Evolutionary conservation across 2,113 vertebrate species (phyloP).

Genomic region (Phyllopteryx taeniolatus): DNA sequence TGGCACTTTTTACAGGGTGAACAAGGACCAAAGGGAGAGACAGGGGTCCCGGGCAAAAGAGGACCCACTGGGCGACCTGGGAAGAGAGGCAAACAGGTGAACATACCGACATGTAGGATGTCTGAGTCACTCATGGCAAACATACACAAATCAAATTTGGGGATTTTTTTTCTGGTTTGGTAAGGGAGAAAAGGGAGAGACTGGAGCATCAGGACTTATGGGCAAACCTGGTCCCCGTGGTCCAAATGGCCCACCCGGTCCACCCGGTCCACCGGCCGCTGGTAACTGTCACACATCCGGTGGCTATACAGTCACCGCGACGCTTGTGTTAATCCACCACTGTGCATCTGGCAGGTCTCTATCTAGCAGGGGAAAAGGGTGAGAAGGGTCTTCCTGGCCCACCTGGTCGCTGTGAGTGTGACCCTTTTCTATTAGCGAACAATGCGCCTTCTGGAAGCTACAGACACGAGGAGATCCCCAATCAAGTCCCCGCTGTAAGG

Average conservation of each 20-base stretch:
- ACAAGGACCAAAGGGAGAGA: conserved; percentile 61
- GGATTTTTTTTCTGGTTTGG: conserved; percentile 37
- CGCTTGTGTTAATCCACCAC: not conserved
- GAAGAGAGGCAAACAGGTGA: conserved; percentile 70
- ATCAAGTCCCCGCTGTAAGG: conserved; percentile 84
- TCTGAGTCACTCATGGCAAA: not conserved
- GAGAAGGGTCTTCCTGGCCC: conserved; percentile 85
- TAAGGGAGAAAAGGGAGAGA: conserved; percentile 84
- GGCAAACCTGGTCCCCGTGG: conserved; percentile 84
- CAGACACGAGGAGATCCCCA: conserved; percentile 65
- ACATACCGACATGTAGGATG: not conserved
- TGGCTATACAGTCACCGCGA: not conserved
- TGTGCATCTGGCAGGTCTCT: conserved; percentile 72
- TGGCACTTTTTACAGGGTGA: conserved; percentile 49
- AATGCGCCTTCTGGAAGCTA: conserved; percentile 77
- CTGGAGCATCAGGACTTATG: conserved; percentile 72
- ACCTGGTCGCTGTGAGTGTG: conserved; percentile 85
- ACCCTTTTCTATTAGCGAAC: conserved; percentile 65
- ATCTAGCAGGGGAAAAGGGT: conserved; percentile 87
- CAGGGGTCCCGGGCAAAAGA: conserved; percentile 60
- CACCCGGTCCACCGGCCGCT: conserved; percentile 78
- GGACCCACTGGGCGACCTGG: conserved; percentile 67
- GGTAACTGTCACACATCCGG: conserved; percentile 61
- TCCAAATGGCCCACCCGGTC: conserved; percentile 80
- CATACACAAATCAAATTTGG: conserved; percentile 1